Evolutionary conservation across 2,113 vertebrate genomes (phyloP).

Genomic region (Cyanoderma ruficeps): DNA sequence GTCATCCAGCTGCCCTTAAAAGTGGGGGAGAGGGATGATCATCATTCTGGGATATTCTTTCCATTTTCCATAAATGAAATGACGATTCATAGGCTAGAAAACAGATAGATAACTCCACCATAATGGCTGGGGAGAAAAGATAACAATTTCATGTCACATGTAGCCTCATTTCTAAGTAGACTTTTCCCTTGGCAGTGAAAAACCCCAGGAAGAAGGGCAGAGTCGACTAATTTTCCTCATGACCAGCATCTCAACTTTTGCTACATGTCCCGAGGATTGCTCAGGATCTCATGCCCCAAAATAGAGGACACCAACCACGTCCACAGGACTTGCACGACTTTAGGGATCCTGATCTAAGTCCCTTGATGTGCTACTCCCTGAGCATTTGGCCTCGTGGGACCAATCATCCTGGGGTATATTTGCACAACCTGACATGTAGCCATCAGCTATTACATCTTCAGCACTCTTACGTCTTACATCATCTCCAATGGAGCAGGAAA

Average conservation of each 20-base stretch:
- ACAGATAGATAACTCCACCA: not conserved
- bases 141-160: not conserved
- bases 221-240: not conserved
- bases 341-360: not conserved
- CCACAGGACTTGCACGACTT: not conserved
- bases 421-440: not conserved
- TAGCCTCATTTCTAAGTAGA: not conserved
- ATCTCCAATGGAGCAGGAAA: not conserved
- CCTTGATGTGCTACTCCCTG: not conserved
- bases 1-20: not conserved
- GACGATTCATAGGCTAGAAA: not conserved
- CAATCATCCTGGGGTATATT: not conserved
- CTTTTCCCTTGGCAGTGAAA: not conserved
- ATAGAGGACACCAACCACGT: not conserved
- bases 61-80: not conserved
- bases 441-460: not conserved
- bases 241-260: not conserved
- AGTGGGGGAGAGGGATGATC: not conserved
- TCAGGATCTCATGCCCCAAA: not conserved
- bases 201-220: not conserved
- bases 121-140: not conserved
- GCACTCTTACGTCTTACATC: not conserved
- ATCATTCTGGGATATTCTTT: not conserved
- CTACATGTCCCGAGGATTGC: not conserved
- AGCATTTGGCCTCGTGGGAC: not conserved